Conservation (phyloP, 2,113 vertebrate species). For the Corvus moneduloides region DNA sequence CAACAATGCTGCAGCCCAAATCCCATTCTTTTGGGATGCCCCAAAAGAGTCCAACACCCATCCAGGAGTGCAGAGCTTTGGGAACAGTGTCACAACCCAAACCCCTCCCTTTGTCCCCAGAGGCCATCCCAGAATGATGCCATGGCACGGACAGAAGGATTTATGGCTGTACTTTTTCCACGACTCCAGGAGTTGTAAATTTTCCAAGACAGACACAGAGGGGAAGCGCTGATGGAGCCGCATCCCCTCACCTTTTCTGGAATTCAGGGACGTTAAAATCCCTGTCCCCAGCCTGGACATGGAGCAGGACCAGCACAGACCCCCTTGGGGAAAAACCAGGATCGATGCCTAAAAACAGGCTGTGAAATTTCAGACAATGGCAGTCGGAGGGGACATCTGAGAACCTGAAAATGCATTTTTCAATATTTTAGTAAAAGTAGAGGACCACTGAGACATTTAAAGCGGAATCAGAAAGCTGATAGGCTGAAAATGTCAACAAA, state of each 20-base stretch:
- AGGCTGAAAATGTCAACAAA: neutral
- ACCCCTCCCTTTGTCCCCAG: neutral
- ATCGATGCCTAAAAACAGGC: accelerated
- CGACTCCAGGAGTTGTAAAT: neutral
- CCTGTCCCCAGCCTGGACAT: neutral
- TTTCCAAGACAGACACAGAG: neutral
- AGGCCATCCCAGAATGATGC: neutral
- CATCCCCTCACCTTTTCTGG: neutral
- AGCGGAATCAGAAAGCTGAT: neutral
- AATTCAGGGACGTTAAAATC: neutral
- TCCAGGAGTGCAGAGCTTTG: neutral
- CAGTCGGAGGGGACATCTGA: neutral
- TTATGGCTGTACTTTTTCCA: neutral
- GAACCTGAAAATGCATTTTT: neutral
- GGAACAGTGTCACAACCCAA: neutral
- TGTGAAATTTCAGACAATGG: neutral
- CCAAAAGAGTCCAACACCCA: neutral
- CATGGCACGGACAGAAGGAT: neutral
- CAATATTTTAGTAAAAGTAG: neutral
- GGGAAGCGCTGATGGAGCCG: accelerated
- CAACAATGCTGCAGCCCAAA: neutral
- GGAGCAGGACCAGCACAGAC: neutral
- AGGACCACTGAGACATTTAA: neutral
- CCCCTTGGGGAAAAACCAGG: neutral
- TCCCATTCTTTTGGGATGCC: neutral